Evolutionary conservation across 2,113 vertebrate genomes (phyloP), one percentile per base, ranked within the genome.

Genomic region (Macquaria australasica): DNA sequence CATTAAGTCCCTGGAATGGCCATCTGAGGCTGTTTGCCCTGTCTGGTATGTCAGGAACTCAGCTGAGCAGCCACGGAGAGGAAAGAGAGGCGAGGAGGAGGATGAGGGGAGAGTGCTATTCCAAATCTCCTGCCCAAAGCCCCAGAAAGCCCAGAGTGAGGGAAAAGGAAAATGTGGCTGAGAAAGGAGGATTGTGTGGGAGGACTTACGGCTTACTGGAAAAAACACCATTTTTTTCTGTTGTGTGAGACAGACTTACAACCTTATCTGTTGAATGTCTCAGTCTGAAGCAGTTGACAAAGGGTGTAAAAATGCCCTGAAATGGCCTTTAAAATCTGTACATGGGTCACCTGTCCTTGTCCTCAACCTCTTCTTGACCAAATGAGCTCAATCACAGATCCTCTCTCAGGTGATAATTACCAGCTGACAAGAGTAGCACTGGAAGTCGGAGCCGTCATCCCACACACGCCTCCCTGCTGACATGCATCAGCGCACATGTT

Each of bases 21-120:
- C 81, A 90, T 94, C 74, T 83, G 86, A 93, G 91, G 85, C 87
- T 90, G 93, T 93, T 92, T 95, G 94, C 93, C 93, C 93, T 89
- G 92, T 95, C 94, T 96, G 94, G 95, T 94, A 96, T 95, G 94
- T 92, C 67, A 89, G 93, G 93, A 96, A 95, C 90, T 94, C 89
- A 64, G 75, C 74, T 43, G 79, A 82, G 79, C 69, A 77, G 80
- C 84, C 77, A 70, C 63, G 69, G 69, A 74, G 66, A 82, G 86
- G 88, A 89, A 91, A 51, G 56, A 60, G 77, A 82, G 55, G 25
- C 12, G 15, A 62, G 41, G 59, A 48, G 70, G 77, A 88, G 73
- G 79, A 84, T 23, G 73, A 91, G 87, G 82, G 81, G 82, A 81
- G 92, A 56, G 82, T 58, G 81, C 72, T 86, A 56, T 81, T 86